phyloP scores from a whole-genome alignment of 2,888 invertebrate species.

The Lithophane socia region DNA sequence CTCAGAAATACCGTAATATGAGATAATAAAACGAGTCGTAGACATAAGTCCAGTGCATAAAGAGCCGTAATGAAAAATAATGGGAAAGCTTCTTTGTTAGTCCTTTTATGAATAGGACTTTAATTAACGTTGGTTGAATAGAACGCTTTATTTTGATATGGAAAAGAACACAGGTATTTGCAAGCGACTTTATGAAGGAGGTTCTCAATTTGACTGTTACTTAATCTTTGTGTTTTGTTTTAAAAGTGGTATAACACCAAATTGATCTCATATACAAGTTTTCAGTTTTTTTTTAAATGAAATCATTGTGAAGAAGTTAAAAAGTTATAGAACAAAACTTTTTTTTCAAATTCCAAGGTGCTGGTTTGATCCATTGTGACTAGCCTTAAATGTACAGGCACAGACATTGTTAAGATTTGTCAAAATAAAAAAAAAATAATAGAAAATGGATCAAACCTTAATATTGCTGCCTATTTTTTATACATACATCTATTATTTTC shows the following conservation, averaged over 20 bases:
- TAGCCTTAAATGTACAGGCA: not conserved
- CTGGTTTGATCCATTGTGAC: not conserved
- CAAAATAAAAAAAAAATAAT: no score
- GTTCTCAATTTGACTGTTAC: not conserved
- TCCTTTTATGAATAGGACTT: slow-evolving; percentile 50
- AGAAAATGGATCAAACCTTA: not conserved
- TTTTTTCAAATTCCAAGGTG: not conserved
- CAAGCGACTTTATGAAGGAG: not conserved
- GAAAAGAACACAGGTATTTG: not conserved
- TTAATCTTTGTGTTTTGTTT: not conserved
- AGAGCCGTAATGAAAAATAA: slow-evolving; percentile 48
- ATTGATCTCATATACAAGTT: no score
- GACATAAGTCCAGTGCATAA: slow-evolving; percentile 16
- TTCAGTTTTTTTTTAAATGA: not conserved
- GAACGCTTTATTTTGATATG: slow-evolving; percentile 21
- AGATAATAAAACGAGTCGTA: slow-evolving; percentile 19
- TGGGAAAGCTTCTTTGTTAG: slow-evolving; percentile 49
- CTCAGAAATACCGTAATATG: slow-evolving; percentile 11
- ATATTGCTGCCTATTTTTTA: not conserved
- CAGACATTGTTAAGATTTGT: not conserved
- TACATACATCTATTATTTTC: not conserved
- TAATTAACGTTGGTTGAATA: slow-evolving; percentile 54
- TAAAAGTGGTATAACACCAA: not conserved
- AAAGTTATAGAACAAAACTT: not conserved
- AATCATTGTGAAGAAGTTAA: no score